A percentile compares a stretch with the other conserved stretches of the same genome.
Evolutionary conservation across 2,888 invertebrate species (phyloP).

Genomic region (Pollenia angustigena): DNA sequence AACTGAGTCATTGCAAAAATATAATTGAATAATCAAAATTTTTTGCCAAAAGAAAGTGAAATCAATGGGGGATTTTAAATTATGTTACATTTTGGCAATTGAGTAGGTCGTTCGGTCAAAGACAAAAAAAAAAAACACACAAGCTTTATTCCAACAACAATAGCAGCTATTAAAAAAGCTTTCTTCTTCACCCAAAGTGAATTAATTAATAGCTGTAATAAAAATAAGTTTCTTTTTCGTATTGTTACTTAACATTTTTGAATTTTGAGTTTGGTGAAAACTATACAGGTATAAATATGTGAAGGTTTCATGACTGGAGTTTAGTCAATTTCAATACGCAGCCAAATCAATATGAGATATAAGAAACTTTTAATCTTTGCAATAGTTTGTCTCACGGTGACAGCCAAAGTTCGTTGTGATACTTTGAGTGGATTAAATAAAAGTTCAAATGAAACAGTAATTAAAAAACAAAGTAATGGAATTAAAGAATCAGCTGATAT

Average conservation of each 20-base stretch:
- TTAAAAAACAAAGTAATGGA: not conserved
- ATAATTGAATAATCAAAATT: slow-evolving; percentile 9
- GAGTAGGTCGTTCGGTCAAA: slow-evolving; percentile 35
- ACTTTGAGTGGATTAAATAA: not conserved
- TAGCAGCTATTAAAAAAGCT: not conserved
- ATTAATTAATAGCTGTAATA: slow-evolving; percentile 30
- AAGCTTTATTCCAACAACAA: slow-evolving; percentile 12
- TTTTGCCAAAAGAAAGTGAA: slow-evolving; percentile 61
- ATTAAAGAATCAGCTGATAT: not conserved
- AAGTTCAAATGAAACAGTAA: not conserved
- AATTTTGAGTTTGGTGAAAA: not conserved
- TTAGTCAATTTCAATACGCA: slow-evolving; percentile 63
- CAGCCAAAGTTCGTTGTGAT: not conserved
- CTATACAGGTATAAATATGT: slow-evolving; percentile 54
- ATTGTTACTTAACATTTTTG: slow-evolving; percentile 41
- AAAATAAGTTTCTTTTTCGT: not conserved
- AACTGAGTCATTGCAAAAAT: slow-evolving; percentile 2
- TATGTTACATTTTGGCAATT: slow-evolving; percentile 38
- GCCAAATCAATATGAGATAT: slow-evolving; percentile 45
- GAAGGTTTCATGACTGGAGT: slow-evolving; percentile 21
- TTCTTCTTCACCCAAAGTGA: slow-evolving; percentile 18
- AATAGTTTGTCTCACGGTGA: not conserved
- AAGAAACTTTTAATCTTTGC: slow-evolving; percentile 18
- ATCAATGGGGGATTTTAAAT: slow-evolving; percentile 31
- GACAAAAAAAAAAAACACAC: not conserved